A percentile compares a stretch with the other conserved stretches of the same genome.
phyloP scores from a whole-genome alignment of 2,888 invertebrate species.

The Sthenelais limicola region DNA sequence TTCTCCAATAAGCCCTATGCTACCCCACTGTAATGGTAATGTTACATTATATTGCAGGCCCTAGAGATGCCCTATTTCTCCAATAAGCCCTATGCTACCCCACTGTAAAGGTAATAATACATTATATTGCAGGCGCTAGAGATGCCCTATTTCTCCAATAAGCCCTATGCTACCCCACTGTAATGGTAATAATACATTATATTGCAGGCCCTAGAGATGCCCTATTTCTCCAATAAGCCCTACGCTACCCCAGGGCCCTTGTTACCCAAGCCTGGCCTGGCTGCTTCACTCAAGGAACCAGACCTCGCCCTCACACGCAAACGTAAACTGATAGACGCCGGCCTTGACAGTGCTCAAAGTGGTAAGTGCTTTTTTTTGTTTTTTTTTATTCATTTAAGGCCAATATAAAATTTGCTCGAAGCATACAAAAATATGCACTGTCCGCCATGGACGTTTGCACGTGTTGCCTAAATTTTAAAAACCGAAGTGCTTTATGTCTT shows the following conservation, averaged over 20 bases:
- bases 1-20: neutral
- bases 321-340: constrained; percentile 77
- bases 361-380: constrained; percentile 43
- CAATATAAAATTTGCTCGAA: too few species aligned
- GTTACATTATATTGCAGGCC: neutral
- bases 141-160: neutral
- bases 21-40: neutral
- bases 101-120: too few species aligned
- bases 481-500: too few species aligned
- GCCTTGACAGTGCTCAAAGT: too few species aligned
- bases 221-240: constrained; percentile 93
- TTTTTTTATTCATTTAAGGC: too few species aligned
- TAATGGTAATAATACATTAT: neutral
- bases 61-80: neutral
- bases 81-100: neutral
- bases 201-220: constrained; percentile 83
- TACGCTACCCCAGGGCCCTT: constrained; percentile 88
- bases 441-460: too few species aligned
- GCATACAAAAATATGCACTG: too few species aligned
- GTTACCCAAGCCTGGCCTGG: constrained; percentile 80
- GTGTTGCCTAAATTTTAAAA: too few species aligned
- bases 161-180: neutral
- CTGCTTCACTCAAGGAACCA: constrained; percentile 72
- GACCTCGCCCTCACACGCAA: constrained; percentile 80
- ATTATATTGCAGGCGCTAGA: too few species aligned